Evolutionary conservation across 2,113 vertebrate genomes (phyloP).

Genomic region (Cyprinodon brontotheroides): DNA sequence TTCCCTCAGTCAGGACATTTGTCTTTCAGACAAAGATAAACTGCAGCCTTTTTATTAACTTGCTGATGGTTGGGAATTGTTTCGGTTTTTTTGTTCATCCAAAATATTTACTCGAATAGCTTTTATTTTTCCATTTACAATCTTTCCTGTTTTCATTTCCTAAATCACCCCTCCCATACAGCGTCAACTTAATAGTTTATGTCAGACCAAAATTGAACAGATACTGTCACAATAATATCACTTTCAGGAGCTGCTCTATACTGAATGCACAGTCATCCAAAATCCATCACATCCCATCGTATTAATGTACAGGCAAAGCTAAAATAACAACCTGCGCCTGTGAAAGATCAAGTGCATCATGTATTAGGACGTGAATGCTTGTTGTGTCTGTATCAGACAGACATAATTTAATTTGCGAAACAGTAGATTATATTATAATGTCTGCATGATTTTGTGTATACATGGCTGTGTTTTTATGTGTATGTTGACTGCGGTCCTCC

Average conservation of each 20-base stretch:
- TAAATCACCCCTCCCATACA: conserved; percentile 9
- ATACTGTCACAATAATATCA: conserved; percentile 54
- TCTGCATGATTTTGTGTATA: conserved; percentile 41
- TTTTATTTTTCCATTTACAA: conserved; percentile 47
- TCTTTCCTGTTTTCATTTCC: conserved; percentile 46
- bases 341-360: neutral
- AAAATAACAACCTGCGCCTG: conserved; percentile 16
- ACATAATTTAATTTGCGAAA: conserved; percentile 42
- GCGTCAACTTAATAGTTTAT: conserved; percentile 22
- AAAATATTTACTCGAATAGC: conserved; percentile 63
- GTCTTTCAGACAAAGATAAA: conserved; percentile 82
- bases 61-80: conserved; percentile 77
- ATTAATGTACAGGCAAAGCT: conserved; percentile 46
- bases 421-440: conserved; percentile 35
- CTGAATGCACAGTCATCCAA: conserved; percentile 52
- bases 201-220: conserved; percentile 41
- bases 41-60: conserved; percentile 77
- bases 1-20: conserved; percentile 70
- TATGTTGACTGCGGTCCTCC: conserved; percentile 46
- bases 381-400: conserved; percentile 26
- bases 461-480: conserved; percentile 26
- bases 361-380: conserved; percentile 11
- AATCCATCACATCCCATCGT: conserved; percentile 44
- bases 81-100: conserved; percentile 54
- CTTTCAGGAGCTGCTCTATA: conserved; percentile 32